These are phyloP conservation scores for Girardinichthys multiradiatus DNA, from an alignment of 2,113 vertebrate species.

Conservation along the genomic window DNA sequence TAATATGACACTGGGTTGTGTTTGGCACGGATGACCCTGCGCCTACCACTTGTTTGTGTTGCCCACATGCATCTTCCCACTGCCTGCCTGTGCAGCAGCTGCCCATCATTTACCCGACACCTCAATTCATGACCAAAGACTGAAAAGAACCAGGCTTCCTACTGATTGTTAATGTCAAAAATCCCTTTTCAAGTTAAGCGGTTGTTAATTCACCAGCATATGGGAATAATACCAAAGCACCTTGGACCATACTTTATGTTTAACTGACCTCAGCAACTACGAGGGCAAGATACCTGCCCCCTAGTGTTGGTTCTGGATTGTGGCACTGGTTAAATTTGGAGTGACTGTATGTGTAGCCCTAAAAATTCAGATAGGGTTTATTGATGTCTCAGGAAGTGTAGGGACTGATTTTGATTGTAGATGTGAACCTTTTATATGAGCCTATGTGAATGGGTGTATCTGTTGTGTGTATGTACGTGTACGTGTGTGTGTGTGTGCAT, in stretches of 20 bases:
- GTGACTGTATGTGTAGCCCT: conserved; percentile 12
- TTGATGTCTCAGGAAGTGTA: conserved; percentile 6
- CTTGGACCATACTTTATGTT: conserved; percentile 66
- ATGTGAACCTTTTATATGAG: conserved; percentile 27
- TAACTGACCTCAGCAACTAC: conserved; percentile 56
- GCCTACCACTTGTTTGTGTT: conserved; percentile 35
- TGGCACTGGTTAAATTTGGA: conserved; percentile 67
- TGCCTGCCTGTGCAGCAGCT: conserved; percentile 40
- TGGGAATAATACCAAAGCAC: conserved; percentile 70
- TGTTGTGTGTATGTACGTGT: conserved; percentile 22
- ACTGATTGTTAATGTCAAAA: conserved; percentile 40
- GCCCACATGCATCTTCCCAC: conserved; percentile 56
- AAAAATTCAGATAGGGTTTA: conserved; percentile 18
- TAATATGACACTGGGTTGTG: conserved; percentile 34
- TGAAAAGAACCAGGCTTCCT: conserved; percentile 33
- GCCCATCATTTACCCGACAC: conserved; percentile 35
- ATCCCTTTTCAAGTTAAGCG: conserved; percentile 64
- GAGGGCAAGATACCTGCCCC: conserved; percentile 55
- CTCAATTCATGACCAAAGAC: conserved; percentile 26
- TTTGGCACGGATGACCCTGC: conserved; percentile 51
- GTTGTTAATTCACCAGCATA: conserved; percentile 65
- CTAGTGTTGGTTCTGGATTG: conserved; percentile 57
- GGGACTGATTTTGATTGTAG: conserved; percentile 22
- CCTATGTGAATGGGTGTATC: conserved; percentile 19
- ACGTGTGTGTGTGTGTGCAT: conserved; percentile 18